Conservation (phyloP, 2,888 invertebrate species). For the Myathropa florea region DNA sequence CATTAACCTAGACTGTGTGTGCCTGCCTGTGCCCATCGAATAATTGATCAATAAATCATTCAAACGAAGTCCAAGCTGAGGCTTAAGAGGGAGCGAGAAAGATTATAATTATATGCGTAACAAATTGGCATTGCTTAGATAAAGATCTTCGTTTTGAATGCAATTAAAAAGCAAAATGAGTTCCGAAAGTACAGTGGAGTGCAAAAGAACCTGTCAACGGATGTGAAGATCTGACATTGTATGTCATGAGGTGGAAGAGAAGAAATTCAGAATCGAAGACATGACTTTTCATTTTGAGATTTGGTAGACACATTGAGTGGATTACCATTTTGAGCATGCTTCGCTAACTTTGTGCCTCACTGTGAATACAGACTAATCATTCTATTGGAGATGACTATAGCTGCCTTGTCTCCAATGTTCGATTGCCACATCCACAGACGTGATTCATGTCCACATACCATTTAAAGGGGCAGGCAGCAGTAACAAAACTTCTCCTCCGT, state of each 20-base stretch:
- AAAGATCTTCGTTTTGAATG: conserved; percentile 62
- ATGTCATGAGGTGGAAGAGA: not conserved
- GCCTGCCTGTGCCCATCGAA: conserved; percentile 11
- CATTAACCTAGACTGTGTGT: conserved; percentile 7
- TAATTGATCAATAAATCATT: conserved; percentile 58
- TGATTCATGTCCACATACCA: conserved; percentile 60
- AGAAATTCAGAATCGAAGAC: not conserved
- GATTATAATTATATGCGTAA: conserved; percentile 60
- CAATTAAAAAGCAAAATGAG: conserved; percentile 45
- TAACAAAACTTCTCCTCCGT: conserved; percentile 1
- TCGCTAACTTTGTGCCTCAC: not conserved
- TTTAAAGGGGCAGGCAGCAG: conserved; percentile 47
- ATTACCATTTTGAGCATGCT: not conserved
- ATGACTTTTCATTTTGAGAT: not conserved
- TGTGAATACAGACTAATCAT: not conserved
- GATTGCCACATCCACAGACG: conserved; percentile 51
- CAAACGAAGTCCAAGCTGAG: not conserved
- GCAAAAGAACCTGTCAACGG: not conserved
- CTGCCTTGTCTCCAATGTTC: not conserved
- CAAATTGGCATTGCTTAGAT: conserved; percentile 65
- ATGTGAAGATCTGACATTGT: not conserved
- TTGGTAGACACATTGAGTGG: too few species aligned
- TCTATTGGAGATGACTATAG: not conserved
- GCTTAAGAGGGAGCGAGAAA: not conserved
- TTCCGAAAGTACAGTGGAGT: not conserved